Percentiles rank a stretch among this genome's conserved stretches.
Conservation (phyloP, 2,797 vertebrate genomes). For the Mareca strepera region DNA sequence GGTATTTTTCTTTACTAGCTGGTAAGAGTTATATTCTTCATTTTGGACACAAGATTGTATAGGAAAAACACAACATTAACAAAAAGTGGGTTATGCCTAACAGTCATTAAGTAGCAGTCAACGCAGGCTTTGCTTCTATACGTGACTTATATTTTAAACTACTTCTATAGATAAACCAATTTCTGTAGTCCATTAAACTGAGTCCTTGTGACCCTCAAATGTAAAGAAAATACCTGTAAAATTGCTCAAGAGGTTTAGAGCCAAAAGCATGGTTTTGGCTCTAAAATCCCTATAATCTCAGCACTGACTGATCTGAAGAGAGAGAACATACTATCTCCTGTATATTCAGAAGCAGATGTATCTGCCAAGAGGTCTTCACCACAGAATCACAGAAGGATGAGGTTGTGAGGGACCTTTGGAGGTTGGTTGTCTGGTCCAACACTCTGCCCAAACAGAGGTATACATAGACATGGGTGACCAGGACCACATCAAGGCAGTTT, state of each 20-base stretch:
- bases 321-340: background rate
- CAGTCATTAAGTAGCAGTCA: background rate
- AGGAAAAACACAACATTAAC: background rate
- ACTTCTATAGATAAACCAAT: background rate
- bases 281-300: background rate
- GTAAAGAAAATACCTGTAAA: background rate
- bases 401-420: background rate
- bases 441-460: background rate
- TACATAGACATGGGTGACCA: background rate
- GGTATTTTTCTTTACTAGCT: background rate
- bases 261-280: background rate
- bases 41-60: background rate
- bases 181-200: background rate
- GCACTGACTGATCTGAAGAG: background rate
- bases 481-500: background rate
- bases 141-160: background rate
- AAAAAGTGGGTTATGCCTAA: background rate
- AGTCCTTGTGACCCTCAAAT: background rate
- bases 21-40: background rate
- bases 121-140: background rate
- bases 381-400: background rate
- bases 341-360: background rate
- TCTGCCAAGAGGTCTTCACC: background rate
- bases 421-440: background rate
- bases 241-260: background rate